Conservation (phyloP, 1,140 invertebrate genomes). For the Calephelis nemesis region DNA sequence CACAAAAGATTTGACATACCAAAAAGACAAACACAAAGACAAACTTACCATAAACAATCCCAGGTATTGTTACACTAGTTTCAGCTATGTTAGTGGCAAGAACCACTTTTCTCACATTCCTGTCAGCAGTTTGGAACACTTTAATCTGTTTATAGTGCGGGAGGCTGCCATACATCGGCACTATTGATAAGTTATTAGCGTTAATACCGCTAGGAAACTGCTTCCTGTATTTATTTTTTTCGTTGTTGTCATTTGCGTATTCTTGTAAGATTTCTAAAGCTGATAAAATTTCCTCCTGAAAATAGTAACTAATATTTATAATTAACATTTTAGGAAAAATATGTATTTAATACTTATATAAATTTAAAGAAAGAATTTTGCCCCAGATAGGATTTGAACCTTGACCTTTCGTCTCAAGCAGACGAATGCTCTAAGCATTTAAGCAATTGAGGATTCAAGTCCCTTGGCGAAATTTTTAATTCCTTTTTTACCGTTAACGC, state of each 20-base stretch:
- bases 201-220: slow-evolving; percentile 62
- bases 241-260: slow-evolving; percentile 81
- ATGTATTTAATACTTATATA: no score
- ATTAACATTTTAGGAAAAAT: not conserved
- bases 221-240: slow-evolving; percentile 56
- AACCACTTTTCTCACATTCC: slow-evolving; percentile 89
- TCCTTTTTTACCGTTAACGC: no score
- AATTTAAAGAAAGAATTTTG: no score
- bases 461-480: no score
- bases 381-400: no score
- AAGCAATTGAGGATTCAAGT: no score
- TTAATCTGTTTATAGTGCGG: slow-evolving; percentile 90
- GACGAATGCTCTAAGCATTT: no score
- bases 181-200: slow-evolving; percentile 83
- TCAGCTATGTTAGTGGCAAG: slow-evolving; percentile 99
- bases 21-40: no score
- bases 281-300: slow-evolving; percentile 90
- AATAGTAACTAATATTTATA: slow-evolving; percentile 39
- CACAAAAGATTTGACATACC: no score
- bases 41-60: slow-evolving; percentile 90
- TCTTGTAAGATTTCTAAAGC: slow-evolving; percentile 85
- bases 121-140: slow-evolving; percentile 55
- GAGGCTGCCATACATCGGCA: slow-evolving; percentile 94
- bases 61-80: slow-evolving; percentile 94
- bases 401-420: no score